phyloP scores from a whole-genome alignment of 53 echinoderm and acorn worm species.

The Echinometra lucunter region DNA sequence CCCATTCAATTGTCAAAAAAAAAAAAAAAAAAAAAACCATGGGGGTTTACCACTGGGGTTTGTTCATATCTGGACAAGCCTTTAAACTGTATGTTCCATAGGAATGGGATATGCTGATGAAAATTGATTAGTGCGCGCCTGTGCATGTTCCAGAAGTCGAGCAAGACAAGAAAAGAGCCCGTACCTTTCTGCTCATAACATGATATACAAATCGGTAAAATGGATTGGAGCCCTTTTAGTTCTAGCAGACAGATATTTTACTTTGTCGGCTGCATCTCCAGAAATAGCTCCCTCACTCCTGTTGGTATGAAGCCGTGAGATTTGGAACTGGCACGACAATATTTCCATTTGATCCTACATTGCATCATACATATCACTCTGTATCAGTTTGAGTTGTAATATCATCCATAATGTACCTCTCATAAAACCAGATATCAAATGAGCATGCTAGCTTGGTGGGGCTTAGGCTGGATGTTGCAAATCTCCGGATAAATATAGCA shows the following conservation, averaged over 20 bases:
- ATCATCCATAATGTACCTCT: not conserved
- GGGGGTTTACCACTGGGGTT: too few relatives aligned
- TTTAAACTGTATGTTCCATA: too few relatives aligned
- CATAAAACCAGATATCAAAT: not conserved
- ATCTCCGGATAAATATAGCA: conserved; percentile 30
- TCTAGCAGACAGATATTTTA: not conserved
- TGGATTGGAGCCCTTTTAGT: not conserved
- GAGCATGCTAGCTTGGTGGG: not conserved
- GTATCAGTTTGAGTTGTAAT: not conserved
- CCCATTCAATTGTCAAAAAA: too few relatives aligned
- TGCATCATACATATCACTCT: conserved; percentile 9
- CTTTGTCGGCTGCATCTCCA: not conserved
- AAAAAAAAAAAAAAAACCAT: too few relatives aligned
- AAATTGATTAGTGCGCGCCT: too few relatives aligned
- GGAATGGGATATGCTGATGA: too few relatives aligned
- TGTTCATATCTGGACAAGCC: too few relatives aligned
- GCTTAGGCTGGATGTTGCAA: not conserved
- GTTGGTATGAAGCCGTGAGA: not conserved
- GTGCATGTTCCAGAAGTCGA: too few relatives aligned
- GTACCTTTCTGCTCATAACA: not conserved
- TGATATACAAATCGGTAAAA: not conserved
- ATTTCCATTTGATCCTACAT: not conserved
- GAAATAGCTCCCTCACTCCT: not conserved
- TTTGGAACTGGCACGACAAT: conserved; percentile 11
- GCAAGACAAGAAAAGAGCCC: too few relatives aligned